Evolutionary conservation across 2,113 vertebrate species (phyloP).

Genomic region (Marmota monax): DNA sequence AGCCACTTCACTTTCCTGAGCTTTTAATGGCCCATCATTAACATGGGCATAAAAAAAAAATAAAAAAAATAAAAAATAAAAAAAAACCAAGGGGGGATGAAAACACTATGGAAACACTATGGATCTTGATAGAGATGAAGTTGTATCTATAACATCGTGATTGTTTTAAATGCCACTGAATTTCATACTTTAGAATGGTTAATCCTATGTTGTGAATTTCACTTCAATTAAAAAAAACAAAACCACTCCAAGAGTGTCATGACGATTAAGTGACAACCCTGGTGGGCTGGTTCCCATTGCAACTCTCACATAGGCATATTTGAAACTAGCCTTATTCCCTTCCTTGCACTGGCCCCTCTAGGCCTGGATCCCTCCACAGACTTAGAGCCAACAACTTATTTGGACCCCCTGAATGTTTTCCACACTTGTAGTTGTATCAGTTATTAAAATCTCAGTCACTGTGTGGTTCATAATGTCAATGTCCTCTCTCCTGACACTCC

Average conservation of each 20-base stretch:
- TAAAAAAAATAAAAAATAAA: background rate
- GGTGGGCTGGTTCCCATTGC: background rate
- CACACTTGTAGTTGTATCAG: background rate
- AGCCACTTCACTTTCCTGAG: conserved; percentile 20
- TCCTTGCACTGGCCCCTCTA: background rate
- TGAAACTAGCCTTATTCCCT: conserved; percentile 27
- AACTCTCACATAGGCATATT: background rate
- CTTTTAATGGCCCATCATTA: background rate
- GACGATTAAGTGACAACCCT: background rate
- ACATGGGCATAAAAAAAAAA: background rate
- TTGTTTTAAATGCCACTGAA: background rate
- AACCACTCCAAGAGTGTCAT: background rate
- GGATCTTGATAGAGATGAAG: background rate
- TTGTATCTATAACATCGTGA: background rate
- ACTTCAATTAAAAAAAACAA: conserved; percentile 48
- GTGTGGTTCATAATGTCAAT: background rate
- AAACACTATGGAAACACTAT: background rate
- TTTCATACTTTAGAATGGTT: background rate
- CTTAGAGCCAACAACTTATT: background rate
- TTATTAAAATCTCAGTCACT: background rate
- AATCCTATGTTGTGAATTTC: background rate
- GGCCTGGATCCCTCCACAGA: background rate
- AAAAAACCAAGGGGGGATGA: background rate
- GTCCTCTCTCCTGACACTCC: background rate
- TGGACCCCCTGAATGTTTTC: background rate